phyloP scores from a whole-genome alignment of 1,140 invertebrate species.

The Drosophila orena region DNA sequence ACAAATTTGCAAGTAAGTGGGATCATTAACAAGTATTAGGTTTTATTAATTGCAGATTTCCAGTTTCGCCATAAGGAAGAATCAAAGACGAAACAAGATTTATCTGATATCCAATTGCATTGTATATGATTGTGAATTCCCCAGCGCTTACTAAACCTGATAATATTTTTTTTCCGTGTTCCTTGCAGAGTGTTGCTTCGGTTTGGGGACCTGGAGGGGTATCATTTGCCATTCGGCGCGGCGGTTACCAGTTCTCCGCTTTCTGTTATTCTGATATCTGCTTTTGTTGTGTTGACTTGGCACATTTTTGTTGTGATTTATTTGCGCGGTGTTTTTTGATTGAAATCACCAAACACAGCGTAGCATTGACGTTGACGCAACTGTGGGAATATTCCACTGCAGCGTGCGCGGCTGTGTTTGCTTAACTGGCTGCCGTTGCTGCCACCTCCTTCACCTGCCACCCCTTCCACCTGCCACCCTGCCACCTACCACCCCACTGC shows the following conservation, averaged over 20 bases:
- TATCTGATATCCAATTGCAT: neutral
- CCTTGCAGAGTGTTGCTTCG: slow-evolving; percentile 1
- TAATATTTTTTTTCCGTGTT: slow-evolving; percentile 4
- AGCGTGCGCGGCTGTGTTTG: slow-evolving; percentile 59
- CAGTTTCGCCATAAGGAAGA: neutral
- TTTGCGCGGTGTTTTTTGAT: slow-evolving; percentile 70
- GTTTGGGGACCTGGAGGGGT: neutral
- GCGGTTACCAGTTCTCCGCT: slow-evolving; percentile 49
- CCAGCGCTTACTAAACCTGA: neutral
- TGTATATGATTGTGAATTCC: neutral
- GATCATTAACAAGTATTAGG: neutral
- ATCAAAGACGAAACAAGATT: neutral
- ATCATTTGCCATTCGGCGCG: slow-evolving; percentile 51
- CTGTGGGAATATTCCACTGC: slow-evolving; percentile 81
- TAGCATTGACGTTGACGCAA: slow-evolving; percentile 59
- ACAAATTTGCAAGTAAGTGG: neutral
- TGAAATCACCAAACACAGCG: slow-evolving; percentile 53
- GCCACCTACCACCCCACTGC: neutral
- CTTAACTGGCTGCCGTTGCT: slow-evolving; percentile 34
- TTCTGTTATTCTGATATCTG: slow-evolving; percentile 33
- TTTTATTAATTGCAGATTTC: neutral
- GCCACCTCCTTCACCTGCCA: slow-evolving; percentile 1
- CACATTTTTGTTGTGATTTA: slow-evolving; percentile 75
- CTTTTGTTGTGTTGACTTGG: slow-evolving; percentile 68
- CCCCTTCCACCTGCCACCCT: slow-evolving; percentile 1